Evolutionary conservation across 2,888 invertebrate genomes (phyloP).

Genomic region (Megaustenia siamemsis): DNA sequence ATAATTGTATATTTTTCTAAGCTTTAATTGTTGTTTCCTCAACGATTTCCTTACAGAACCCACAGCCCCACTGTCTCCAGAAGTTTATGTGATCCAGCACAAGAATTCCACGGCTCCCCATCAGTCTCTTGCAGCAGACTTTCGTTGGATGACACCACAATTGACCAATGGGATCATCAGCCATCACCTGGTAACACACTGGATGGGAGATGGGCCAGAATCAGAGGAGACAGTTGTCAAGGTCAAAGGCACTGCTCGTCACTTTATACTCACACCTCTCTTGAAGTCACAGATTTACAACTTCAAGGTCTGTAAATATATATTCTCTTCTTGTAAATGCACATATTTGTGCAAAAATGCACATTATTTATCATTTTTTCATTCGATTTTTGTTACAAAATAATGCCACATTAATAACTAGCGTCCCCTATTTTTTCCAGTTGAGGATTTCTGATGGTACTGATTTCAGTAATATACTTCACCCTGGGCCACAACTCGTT

Average conservation of each 20-base stretch:
- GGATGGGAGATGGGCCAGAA: constrained; percentile 59
- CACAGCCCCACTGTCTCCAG: constrained; percentile 86
- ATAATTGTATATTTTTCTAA: too few species aligned
- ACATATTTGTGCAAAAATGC: too few species aligned
- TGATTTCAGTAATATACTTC: too few species aligned
- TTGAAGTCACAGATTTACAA: constrained; percentile 67
- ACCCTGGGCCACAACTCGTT: too few species aligned
- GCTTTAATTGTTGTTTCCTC: too few species aligned
- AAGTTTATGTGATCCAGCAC: constrained; percentile 86
- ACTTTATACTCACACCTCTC: constrained; percentile 68
- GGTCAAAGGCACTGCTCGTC: constrained; percentile 64
- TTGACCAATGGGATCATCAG: constrained; percentile 87
- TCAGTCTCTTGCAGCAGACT: constrained; percentile 82
- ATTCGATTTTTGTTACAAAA: too few species aligned
- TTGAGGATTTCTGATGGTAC: too few species aligned
- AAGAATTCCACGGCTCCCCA: constrained; percentile 68
- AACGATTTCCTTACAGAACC: constrained; percentile 85
- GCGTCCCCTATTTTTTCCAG: too few species aligned
- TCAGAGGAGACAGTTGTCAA: constrained; percentile 41
- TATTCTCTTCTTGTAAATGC: too few species aligned
- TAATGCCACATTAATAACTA: too few species aligned
- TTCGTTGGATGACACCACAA: constrained; percentile 90
- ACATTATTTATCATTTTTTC: too few species aligned
- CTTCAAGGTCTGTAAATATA: too few species aligned
- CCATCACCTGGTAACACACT: constrained; percentile 84